phyloP scores from a whole-genome alignment of 1,140 invertebrate species.

The Thalassaphorura encarpata region DNA sequence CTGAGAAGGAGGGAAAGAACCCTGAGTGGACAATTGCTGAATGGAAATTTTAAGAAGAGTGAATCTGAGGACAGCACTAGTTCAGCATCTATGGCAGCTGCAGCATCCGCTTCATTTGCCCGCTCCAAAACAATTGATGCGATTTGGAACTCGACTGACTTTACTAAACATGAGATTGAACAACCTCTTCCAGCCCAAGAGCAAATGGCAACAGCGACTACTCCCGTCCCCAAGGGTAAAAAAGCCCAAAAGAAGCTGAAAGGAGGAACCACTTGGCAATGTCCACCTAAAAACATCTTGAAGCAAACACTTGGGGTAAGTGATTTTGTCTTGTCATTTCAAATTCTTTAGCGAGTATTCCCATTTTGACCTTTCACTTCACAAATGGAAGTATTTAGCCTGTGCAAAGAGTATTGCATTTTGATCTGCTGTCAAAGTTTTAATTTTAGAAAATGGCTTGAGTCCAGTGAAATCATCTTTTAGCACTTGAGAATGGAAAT shows the following conservation, averaged over 20 bases:
- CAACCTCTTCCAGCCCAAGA: too few relatives aligned
- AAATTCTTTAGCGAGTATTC: background rate
- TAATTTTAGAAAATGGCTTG: too few relatives aligned
- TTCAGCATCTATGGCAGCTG: background rate
- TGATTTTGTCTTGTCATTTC: constrained; percentile 7
- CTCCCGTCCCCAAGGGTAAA: background rate
- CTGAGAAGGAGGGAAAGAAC: constrained; percentile 22
- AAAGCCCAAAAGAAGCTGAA: background rate
- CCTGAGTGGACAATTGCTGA: constrained; percentile 21
- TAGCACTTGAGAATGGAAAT: too few relatives aligned
- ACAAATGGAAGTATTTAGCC: too few relatives aligned
- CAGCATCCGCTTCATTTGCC: background rate
- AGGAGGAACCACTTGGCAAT: constrained; percentile 49
- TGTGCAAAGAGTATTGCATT: too few relatives aligned
- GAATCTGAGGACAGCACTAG: background rate
- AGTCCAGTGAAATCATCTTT: too few relatives aligned
- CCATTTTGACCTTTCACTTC: background rate
- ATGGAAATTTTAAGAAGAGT: background rate
- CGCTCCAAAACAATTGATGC: too few relatives aligned
- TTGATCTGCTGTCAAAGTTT: too few relatives aligned
- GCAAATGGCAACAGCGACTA: background rate
- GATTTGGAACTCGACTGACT: too few relatives aligned
- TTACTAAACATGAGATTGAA: too few relatives aligned
- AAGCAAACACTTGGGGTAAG: constrained; percentile 61
- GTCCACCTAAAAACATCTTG: constrained; percentile 68